Base-by-base conservation (phyloP, 2,888 invertebrate species). In the Polydrusus cervinus region DNA sequence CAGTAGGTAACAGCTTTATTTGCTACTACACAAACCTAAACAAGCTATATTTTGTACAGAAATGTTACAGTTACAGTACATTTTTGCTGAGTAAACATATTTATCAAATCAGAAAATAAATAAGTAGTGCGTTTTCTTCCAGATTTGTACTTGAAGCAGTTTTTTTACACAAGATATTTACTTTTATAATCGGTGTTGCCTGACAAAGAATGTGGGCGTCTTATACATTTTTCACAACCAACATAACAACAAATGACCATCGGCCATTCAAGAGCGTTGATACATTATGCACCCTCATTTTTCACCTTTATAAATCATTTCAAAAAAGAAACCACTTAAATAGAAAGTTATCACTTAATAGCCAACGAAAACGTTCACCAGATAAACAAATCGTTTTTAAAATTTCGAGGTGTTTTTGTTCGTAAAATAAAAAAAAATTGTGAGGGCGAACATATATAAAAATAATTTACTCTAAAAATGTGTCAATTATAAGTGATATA, bases 311-410 rank as follows among this genome's bases (percentile, higher is more conserved):
- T 57, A 57, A 57, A 57, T 57, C 38, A 57, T 10, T 5, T 38
- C 16, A 3, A 53, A 53, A 55, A 57, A 38, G 38, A 34, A 0
- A n/a, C 34, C 8, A 55, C 34, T 57, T 9, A 34, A n/a, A 16
- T n/a, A 10, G 8, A 16, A 57, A 38, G 34, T 57, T 57, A 57
- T 38, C 38, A 38, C 38, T 38, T 57, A 2, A 57, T 38, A 30
- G 57, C 57, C 57, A 57, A 57, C 38, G 34, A 57, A 57, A 57
- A 57, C 57, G 14, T 38, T 30, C 16, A 57, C 10, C 14, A 34
- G 38, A 57, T 57, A 11, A 38, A 57, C 38, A 57, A 34, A 57
- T 57, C 34, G 16, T 38, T 34, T 38, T 55, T 30, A 30, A 30
- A 34, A 3, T 57, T 38, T 30, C 16, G 16, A 1, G n/a, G 38